Conservation (phyloP, 2,797 vertebrate species). For the Gila robusta region DNA sequence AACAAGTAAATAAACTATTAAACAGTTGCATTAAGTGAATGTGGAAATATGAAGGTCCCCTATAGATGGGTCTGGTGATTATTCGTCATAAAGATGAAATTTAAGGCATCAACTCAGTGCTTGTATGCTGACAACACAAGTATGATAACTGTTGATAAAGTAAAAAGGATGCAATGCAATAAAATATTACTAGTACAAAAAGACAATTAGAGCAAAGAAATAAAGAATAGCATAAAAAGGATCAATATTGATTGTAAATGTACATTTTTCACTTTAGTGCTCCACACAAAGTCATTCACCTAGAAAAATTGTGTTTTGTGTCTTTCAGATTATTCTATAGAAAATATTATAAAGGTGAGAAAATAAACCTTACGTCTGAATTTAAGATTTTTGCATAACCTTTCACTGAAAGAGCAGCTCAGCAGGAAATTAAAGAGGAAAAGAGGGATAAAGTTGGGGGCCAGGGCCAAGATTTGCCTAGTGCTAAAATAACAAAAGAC, state of each 20-base stretch:
- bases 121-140: background rate
- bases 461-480: background rate
- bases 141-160: background rate
- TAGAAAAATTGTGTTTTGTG: background rate
- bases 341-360: slow-evolving; percentile 22
- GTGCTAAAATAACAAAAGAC: slow-evolving; percentile 15
- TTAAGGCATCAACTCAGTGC: background rate
- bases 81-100: background rate
- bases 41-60: slow-evolving; percentile 1
- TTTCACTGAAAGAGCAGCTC: background rate
- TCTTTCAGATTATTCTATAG: background rate
- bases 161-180: background rate
- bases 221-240: background rate
- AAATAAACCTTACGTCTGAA: background rate
- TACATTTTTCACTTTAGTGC: background rate
- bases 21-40: background rate
- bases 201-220: background rate
- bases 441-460: background rate
- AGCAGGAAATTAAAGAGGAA: slow-evolving; percentile 43
- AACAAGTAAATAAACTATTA: background rate
- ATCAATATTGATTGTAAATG: background rate
- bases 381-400: background rate
- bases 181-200: background rate
- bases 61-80: background rate
- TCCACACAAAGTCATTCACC: background rate